Percentiles rank a stretch among this genome's conserved stretches.
Evolutionary conservation across 2,888 invertebrate genomes (phyloP).

Genomic region (Limnephilus marmoratus): DNA sequence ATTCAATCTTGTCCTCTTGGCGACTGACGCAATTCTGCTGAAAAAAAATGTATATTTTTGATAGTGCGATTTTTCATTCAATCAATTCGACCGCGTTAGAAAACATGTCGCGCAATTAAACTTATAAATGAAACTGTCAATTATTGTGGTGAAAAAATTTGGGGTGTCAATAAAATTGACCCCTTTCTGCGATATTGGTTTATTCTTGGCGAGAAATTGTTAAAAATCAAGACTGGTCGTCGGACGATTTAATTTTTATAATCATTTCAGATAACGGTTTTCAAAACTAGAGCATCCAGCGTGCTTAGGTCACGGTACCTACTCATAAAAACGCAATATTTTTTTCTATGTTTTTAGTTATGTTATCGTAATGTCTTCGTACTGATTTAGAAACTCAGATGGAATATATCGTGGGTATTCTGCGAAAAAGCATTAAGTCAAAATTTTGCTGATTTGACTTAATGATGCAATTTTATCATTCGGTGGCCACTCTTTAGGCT

Average conservation of each 20-base stretch:
- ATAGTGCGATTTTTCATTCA: not conserved
- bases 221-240: not conserved
- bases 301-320: no score
- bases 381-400: no score
- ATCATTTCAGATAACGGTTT: not conserved
- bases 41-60: not conserved
- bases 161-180: not conserved
- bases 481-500: no score
- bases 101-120: not conserved
- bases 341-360: no score
- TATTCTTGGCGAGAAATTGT: not conserved
- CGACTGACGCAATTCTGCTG: not conserved
- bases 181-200: not conserved
- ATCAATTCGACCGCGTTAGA: slow-evolving; percentile 3
- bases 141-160: not conserved
- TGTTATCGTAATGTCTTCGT: no score
- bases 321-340: no score
- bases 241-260: not conserved
- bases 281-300: not conserved
- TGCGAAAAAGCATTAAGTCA: no score
- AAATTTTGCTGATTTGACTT: no score
- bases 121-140: not conserved
- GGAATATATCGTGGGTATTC: no score
- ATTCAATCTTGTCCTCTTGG: not conserved
- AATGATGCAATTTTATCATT: no score